phyloP scores from a whole-genome alignment of 2,888 invertebrate genomes.

The Tineola bisselliella region DNA sequence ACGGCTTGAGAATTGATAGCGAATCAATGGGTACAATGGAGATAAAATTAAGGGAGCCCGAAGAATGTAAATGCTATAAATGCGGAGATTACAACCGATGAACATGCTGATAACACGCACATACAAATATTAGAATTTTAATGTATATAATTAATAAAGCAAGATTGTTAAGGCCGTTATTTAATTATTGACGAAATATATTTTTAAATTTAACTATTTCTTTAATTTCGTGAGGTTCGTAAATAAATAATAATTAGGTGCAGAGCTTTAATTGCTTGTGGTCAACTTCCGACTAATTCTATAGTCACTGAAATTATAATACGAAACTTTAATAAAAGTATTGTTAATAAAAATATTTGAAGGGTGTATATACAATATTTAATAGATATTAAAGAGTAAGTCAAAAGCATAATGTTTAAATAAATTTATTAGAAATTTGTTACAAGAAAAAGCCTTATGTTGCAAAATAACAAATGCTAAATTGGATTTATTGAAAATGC shows the following conservation, averaged over 20 bases:
- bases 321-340: no score
- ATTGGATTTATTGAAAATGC: background rate
- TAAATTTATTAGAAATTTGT: no score
- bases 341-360: no score
- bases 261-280: no score
- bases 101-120: constrained; percentile 18
- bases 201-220: background rate
- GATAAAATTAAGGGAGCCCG: constrained; percentile 84
- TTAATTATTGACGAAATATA: background rate
- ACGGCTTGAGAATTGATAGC: constrained; percentile 79
- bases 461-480: no score
- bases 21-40: constrained; percentile 80
- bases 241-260: no score
- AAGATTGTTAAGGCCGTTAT: constrained; percentile 2
- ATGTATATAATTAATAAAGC: background rate
- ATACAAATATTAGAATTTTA: background rate
- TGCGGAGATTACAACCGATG: constrained; percentile 86
- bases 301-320: no score
- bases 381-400: no score
- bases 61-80: constrained; percentile 90
- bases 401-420: no score
- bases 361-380: no score
- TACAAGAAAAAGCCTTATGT: no score
- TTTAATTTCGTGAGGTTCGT: background rate
- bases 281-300: no score